phyloP scores from a whole-genome alignment of 2,797 vertebrate genomes.

The Sardinella longiceps region DNA sequence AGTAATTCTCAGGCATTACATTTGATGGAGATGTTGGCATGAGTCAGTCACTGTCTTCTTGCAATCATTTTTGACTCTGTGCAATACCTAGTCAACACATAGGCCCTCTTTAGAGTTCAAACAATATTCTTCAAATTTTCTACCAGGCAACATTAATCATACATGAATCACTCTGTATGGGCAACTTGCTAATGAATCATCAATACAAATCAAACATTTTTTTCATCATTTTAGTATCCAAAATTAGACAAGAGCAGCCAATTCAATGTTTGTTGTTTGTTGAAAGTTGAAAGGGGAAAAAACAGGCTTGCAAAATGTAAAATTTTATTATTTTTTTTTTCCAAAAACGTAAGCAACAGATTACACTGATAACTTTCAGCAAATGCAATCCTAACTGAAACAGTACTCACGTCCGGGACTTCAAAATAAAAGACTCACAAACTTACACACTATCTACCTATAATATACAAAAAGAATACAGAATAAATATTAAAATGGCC shows the following conservation, averaged over 20 bases:
- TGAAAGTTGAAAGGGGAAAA: slow-evolving; percentile 59
- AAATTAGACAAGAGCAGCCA: neutral
- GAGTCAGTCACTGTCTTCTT: neutral
- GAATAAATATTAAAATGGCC: slow-evolving; percentile 94
- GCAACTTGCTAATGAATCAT: neutral
- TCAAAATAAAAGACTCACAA: slow-evolving; percentile 99
- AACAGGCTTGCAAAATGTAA: slow-evolving; percentile 88
- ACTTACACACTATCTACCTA: slow-evolving; percentile 94
- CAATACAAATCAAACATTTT: slow-evolving; percentile 20
- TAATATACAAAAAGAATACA: slow-evolving; percentile 99
- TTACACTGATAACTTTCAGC: slow-evolving; percentile 99
- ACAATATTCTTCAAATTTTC: neutral
- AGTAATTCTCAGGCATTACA: neutral
- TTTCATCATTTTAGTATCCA: neutral
- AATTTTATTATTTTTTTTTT: slow-evolving; percentile 97
- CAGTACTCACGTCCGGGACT: slow-evolving; percentile 98
- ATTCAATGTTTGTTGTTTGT: slow-evolving; percentile 32
- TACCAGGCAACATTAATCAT: neutral
- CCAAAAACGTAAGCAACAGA: slow-evolving; percentile 98
- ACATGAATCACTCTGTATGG: neutral
- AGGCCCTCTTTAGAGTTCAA: neutral
- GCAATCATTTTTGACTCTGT: neutral
- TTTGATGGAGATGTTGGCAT: neutral
- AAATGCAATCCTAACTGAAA: slow-evolving; percentile 99
- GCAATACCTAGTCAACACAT: neutral